Percentiles rank a stretch among this genome's conserved stretches.
These are phyloP conservation scores for Rhinolophus sinicus DNA, from an alignment of 2,113 vertebrate genomes.

Conservation along the genomic window DNA sequence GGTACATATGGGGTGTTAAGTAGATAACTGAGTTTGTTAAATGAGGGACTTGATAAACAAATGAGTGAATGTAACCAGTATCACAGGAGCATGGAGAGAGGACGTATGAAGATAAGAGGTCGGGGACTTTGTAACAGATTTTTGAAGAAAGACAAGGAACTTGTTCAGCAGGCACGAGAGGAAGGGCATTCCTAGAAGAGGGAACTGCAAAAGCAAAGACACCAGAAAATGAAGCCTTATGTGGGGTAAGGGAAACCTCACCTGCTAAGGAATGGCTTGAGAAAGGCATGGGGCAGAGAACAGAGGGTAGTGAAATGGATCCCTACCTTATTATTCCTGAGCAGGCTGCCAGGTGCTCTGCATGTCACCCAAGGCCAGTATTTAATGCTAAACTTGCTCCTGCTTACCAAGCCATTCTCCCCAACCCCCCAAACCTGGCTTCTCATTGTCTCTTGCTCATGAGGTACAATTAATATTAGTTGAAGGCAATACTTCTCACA, in stretches of 20 bases:
- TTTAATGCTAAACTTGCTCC: neutral
- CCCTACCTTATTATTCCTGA: neutral
- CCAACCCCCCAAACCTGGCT: neutral
- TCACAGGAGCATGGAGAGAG: neutral
- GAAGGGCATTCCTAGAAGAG: neutral
- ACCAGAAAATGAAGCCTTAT: neutral
- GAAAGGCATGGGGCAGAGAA: neutral
- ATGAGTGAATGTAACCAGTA: neutral
- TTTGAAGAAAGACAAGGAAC: neutral
- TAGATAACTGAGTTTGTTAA: neutral
- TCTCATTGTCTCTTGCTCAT: neutral
- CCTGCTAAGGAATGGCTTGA: neutral
- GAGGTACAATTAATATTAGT: neutral
- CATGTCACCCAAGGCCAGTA: neutral
- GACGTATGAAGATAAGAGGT: neutral
- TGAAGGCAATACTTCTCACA: neutral
- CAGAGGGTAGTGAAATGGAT: neutral
- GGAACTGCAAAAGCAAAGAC: neutral
- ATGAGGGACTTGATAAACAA: neutral
- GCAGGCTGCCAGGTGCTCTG: neutral
- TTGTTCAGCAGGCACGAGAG: neutral
- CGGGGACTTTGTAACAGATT: neutral
- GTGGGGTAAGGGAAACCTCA: neutral
- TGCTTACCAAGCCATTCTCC: neutral
- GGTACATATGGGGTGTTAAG: neutral